These are phyloP conservation scores for Belgica antarctica DNA, from an alignment of 2,888 invertebrate genomes.

Conservation along the genomic window DNA sequence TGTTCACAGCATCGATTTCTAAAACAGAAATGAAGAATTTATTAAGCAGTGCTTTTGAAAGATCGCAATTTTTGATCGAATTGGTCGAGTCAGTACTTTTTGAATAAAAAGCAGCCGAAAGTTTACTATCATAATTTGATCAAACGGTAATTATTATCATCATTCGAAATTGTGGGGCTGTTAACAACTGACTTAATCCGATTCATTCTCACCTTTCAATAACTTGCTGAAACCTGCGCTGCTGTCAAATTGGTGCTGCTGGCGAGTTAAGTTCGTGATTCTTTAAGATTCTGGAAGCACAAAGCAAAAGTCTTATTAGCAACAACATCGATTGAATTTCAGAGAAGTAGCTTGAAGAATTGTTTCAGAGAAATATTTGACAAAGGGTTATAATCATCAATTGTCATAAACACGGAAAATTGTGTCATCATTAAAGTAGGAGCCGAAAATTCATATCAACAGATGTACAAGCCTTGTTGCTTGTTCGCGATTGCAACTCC, in stretches of 20 bases:
- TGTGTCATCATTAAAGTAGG: constrained; percentile 18
- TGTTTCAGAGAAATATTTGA: constrained; percentile 6
- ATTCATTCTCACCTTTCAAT: no score
- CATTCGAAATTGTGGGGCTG: constrained; percentile 33
- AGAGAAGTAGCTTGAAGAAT: no score
- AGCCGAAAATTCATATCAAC: neutral
- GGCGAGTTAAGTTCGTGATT: no score
- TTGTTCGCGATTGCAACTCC: no score
- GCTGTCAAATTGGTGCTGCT: no score
- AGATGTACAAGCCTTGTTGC: neutral
- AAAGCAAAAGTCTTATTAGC: no score
- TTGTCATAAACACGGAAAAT: constrained; percentile 20
- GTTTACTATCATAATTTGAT: constrained; percentile 44
- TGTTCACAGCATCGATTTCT: constrained; percentile 17
- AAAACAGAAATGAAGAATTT: constrained; percentile 5
- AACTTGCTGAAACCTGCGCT: no score
- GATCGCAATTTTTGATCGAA: neutral
- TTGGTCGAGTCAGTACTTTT: constrained; percentile 37
- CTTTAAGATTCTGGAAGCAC: no score
- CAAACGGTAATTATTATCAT: constrained; percentile 46
- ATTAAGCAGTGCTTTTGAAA: neutral
- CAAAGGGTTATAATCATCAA: neutral
- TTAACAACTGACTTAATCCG: no score
- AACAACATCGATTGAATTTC: no score
- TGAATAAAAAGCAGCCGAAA: constrained; percentile 44